Evolutionary conservation across 2,888 invertebrate species (phyloP).

Genomic region (Andrena praecox): DNA sequence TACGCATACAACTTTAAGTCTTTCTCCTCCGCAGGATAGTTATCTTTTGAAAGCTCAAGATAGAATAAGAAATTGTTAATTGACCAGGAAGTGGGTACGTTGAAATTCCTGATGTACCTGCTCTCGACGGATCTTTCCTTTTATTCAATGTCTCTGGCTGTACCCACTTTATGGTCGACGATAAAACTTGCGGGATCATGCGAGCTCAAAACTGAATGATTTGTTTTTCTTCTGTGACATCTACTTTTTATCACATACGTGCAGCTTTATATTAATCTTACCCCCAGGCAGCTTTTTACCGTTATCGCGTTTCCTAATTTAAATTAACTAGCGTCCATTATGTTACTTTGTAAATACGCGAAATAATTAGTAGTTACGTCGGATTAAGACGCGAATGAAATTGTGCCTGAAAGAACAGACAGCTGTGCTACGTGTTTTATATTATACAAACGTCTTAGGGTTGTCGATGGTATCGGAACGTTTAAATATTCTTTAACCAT

Average conservation of each 20-base stretch:
- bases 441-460: slow-evolving; percentile 23
- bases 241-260: slow-evolving; percentile 19
- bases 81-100: slow-evolving; percentile 47
- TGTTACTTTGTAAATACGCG: slow-evolving; percentile 55
- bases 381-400: slow-evolving; percentile 25
- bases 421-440: slow-evolving; percentile 43
- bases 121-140: slow-evolving; percentile 23
- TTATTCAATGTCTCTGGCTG: slow-evolving; percentile 7
- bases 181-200: slow-evolving; percentile 4
- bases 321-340: slow-evolving; percentile 53
- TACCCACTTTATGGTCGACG: slow-evolving; percentile 49
- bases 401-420: slow-evolving; percentile 49
- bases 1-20: slow-evolving; percentile 41
- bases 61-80: slow-evolving; percentile 40
- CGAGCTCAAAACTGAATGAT: slow-evolving; percentile 33
- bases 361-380: slow-evolving; percentile 35
- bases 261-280: slow-evolving; percentile 46
- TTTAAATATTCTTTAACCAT: slow-evolving; percentile 17
- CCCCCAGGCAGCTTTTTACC: slow-evolving; percentile 52
- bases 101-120: slow-evolving; percentile 62
- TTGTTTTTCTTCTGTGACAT: slow-evolving; percentile 24
- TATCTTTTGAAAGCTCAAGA: slow-evolving; percentile 37
- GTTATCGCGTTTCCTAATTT: slow-evolving; percentile 54
- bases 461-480: slow-evolving; percentile 31
- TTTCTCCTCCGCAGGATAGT: slow-evolving; percentile 15